phyloP scores from a whole-genome alignment of 2,797 vertebrate species.

The Sebastes hubbsi region DNA sequence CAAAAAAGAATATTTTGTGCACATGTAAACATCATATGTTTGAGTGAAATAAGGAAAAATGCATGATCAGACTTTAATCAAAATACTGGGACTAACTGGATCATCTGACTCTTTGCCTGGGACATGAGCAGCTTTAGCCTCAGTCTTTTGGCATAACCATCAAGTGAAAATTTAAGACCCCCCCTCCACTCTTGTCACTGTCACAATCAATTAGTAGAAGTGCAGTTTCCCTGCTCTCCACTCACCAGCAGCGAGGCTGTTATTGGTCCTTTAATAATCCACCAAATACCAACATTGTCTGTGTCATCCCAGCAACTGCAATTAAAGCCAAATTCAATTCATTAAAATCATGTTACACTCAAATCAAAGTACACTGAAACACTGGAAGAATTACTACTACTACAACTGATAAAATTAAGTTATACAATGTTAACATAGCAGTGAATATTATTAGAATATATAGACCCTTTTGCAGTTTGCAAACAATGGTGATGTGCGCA shows the following conservation, averaged over 20 bases:
- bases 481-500: no score
- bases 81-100: background rate
- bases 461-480: background rate
- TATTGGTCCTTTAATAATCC: constrained; percentile 93
- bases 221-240: constrained; percentile 17
- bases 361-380: background rate
- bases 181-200: background rate
- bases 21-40: background rate
- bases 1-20: no score
- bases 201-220: background rate
- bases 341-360: background rate
- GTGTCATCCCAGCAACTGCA: constrained; percentile 91
- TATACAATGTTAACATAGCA: background rate
- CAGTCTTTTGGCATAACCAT: background rate
- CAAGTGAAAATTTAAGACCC: background rate
- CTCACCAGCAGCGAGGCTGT: constrained; percentile 88
- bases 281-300: constrained; percentile 83
- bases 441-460: background rate
- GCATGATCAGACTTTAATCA: background rate
- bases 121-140: background rate
- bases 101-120: background rate
- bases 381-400: background rate
- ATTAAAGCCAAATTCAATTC: constrained; percentile 5
- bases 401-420: background rate
- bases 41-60: background rate